Base-by-base conservation (phyloP, 2,113 vertebrate species). In the Chaenocephalus aceratus region DNA sequence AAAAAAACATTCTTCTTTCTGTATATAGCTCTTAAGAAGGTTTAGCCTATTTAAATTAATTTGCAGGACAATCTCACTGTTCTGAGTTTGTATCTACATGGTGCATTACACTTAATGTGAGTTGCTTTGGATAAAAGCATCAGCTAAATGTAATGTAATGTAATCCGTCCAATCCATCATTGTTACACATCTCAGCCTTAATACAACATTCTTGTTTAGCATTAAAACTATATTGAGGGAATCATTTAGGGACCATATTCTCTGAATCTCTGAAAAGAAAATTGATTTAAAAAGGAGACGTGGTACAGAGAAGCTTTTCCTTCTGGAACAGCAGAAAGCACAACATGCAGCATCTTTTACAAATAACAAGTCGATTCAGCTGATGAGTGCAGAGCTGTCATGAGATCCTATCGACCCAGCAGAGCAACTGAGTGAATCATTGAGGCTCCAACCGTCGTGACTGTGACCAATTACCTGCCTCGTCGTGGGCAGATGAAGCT, bases 401-500 rank as follows among this genome's bases (percentile, higher is more conserved):
- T 72, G 79, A 73, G 83, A 72, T 53, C 54, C 54, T 36, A 36
- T n/a, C 72, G 75, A 89, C 77, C 75, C 80, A 78, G 69, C 71
- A 82, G 18, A 71, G 77, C n/a, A 70, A 63, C 46, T 41, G 51
- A 68, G 61, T 88, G 80, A 88, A 63, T 85, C 80, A 87, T 60
- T 72, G 70, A 51, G 61, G 10, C 67, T 84, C 75, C 49, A 44
- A 48, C 13, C 69, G 44, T 71, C 14, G 0, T 64, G 75, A 72
- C 77, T 75, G 11, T 63, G 36, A 41, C 80, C 75, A 85, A 76
- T 78, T 85, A 86, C 77, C 82, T 80, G 65, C 68, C 53, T 76
- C 70, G 49, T 72, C 45, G 53, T 10, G 36, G 75, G 41, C 45
- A 60, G n/a, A 53, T 66, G 34, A 71, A 75, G n/a, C 67, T 63